phyloP scores from a whole-genome alignment of 2,113 vertebrate genomes.

The Malurus cyaneus region DNA sequence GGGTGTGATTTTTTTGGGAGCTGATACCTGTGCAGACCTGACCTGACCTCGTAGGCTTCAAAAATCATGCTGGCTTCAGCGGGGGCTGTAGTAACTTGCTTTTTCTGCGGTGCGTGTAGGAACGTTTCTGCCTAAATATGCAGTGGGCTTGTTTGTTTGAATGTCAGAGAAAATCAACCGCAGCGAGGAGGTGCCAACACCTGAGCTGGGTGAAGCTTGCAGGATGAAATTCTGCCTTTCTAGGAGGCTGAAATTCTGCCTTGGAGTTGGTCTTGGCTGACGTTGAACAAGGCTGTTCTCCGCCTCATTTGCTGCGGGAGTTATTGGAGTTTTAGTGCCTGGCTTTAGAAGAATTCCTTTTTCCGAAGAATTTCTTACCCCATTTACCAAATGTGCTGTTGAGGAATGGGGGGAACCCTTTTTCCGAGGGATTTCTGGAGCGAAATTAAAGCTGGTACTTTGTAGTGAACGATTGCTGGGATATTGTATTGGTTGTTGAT shows the following conservation, averaged over 20 bases:
- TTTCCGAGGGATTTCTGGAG: background rate
- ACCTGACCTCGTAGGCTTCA: background rate
- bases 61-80: background rate
- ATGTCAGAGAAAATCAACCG: background rate
- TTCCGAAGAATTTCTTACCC: background rate
- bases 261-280: background rate
- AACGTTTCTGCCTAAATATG: constrained; percentile 24
- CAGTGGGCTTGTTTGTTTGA: constrained; percentile 54
- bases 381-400: background rate
- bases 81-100: constrained; percentile 45
- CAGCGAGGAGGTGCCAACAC: constrained; percentile 16
- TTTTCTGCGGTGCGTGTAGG: background rate
- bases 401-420: background rate
- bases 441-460: background rate
- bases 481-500: fast-evolving
- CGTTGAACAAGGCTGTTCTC: background rate
- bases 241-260: too few relatives aligned
- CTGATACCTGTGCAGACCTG: background rate
- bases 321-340: background rate
- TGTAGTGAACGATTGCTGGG: fast-evolving
- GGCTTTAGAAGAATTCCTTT: background rate
- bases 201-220: background rate
- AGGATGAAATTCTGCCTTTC: background rate
- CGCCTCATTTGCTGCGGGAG: background rate
- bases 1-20: background rate